These are phyloP conservation scores for Lates japonicus DNA, from an alignment of 2,797 vertebrate species.

Conservation along the genomic window DNA sequence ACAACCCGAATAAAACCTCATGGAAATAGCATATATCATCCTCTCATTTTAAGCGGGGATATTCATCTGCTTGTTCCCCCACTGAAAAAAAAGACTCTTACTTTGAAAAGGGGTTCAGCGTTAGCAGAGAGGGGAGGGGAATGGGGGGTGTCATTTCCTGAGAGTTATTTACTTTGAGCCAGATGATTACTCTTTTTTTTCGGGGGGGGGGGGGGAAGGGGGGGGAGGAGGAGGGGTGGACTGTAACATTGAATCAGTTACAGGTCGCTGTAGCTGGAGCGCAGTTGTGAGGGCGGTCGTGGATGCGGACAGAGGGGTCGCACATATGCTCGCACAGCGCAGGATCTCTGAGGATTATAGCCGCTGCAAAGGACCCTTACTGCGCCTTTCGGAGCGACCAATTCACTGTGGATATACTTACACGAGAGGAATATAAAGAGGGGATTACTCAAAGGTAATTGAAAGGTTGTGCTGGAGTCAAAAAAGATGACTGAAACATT, in stretches of 20 bases:
- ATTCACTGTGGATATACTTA: constrained; percentile 79
- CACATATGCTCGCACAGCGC: constrained; percentile 80
- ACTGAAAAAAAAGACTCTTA: constrained; percentile 84
- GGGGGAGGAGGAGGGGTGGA: constrained; percentile 88
- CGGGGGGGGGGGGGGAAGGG: constrained; percentile 20
- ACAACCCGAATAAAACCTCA: constrained; percentile 12
- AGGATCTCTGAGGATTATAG: constrained; percentile 81
- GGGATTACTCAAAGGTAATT: constrained; percentile 83
- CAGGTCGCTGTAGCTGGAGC: constrained; percentile 89
- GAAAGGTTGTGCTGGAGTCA: constrained; percentile 65
- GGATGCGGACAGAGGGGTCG: constrained; percentile 82
- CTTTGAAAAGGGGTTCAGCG: constrained; percentile 87
- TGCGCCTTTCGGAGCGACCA: constrained; percentile 65
- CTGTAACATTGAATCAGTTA: constrained; percentile 97
- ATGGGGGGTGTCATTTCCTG: constrained; percentile 91
- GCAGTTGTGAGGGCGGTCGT: constrained; percentile 86
- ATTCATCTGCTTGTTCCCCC: constrained; percentile 12
- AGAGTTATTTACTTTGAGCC: constrained; percentile 96
- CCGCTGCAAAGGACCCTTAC: constrained; percentile 69
- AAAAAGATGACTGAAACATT: constrained; percentile 20
- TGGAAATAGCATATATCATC: background rate
- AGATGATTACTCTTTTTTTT: constrained; percentile 92
- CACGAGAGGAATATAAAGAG: constrained; percentile 75
- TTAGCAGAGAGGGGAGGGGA: constrained; percentile 45
- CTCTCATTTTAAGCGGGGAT: background rate